Evolutionary conservation across 2,113 vertebrate genomes (phyloP).

Genomic region (Piaya cayana): DNA sequence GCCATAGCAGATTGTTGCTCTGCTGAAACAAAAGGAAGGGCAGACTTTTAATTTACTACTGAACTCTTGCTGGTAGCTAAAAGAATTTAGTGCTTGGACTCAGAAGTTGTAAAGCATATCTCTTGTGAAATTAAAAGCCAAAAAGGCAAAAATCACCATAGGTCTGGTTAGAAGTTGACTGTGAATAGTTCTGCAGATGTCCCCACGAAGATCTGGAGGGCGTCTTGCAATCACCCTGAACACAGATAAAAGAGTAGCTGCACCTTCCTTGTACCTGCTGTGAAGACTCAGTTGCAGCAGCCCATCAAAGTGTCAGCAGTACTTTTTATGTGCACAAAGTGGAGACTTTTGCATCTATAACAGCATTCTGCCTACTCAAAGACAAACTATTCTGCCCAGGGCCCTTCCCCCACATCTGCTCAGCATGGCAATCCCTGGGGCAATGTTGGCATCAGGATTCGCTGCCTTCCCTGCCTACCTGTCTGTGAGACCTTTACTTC

Average conservation of each 20-base stretch:
- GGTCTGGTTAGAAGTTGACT: background rate
- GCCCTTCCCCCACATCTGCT: background rate
- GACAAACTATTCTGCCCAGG: background rate
- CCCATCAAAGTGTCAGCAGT: accelerated
- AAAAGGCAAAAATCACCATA: background rate
- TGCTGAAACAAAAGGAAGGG: background rate
- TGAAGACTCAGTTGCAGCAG: background rate
- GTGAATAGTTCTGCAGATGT: background rate
- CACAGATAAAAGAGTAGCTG: background rate
- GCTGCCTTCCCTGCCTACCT: accelerated
- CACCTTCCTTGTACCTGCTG: background rate
- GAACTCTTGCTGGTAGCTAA: background rate
- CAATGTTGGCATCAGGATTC: background rate
- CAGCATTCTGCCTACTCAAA: background rate
- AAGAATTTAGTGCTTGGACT: background rate
- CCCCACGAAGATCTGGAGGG: background rate
- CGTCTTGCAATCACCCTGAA: background rate
- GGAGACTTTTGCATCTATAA: background rate
- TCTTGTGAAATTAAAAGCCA: background rate
- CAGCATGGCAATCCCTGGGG: background rate
- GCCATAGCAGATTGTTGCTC: background rate
- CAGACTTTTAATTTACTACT: background rate
- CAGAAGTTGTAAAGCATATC: accelerated
- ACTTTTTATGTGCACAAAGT: background rate
- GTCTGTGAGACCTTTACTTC: background rate